Evolutionary conservation across 2,797 vertebrate genomes (phyloP).

Genomic region (Rhincodon typus): DNA sequence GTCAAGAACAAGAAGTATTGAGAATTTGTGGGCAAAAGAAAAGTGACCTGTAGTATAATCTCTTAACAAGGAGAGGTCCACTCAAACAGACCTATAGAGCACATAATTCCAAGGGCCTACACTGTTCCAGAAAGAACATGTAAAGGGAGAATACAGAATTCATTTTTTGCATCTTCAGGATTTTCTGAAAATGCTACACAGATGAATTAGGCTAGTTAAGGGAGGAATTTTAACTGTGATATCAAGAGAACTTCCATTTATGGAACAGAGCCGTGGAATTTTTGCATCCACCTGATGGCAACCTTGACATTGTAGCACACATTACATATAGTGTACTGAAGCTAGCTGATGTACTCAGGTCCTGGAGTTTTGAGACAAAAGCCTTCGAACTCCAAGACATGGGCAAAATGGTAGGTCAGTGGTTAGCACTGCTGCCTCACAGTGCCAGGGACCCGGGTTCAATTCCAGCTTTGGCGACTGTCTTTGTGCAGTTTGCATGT

Average conservation of each 20-base stretch:
- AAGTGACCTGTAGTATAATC: not conserved
- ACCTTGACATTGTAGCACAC: not conserved
- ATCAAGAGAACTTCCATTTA: not conserved
- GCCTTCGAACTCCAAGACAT: not conserved
- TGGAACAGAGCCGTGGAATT: not conserved
- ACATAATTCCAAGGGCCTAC: not conserved
- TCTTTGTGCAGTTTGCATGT: no score
- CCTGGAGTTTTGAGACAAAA: not conserved
- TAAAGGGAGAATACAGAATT: not conserved
- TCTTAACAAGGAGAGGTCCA: not conserved
- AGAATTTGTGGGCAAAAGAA: not conserved
- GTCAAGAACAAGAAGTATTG: not conserved
- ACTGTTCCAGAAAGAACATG: not conserved
- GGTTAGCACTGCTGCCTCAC: no score
- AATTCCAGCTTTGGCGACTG: no score
- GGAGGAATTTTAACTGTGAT: not conserved
- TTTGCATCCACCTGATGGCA: not conserved
- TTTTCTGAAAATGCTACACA: not conserved
- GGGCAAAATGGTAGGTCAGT: no score
- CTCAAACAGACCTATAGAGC: not conserved
- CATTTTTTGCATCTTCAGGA: not conserved
- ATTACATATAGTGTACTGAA: not conserved
- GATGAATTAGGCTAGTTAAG: not conserved
- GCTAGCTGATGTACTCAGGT: not conserved
- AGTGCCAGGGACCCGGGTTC: no score